Evolutionary conservation across 2,888 invertebrate species (phyloP).

Genomic region (Capitulum mitella): DNA sequence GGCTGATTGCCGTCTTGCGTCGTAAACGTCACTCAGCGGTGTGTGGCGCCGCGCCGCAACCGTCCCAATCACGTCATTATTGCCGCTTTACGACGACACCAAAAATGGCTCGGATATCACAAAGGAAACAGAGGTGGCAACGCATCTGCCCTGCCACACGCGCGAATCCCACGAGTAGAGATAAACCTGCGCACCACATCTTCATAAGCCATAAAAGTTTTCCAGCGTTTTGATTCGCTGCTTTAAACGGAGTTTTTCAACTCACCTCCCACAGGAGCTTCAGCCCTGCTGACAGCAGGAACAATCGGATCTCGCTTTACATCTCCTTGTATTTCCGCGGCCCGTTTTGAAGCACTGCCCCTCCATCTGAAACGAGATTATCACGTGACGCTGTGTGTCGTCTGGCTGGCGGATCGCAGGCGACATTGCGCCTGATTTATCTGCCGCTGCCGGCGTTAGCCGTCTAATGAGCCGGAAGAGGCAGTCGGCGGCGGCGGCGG

Average conservation of each 20-base stretch:
- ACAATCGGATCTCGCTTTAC: too few species aligned
- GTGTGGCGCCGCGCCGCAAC: neutral
- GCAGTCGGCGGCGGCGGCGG: too few species aligned
- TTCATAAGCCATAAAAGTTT: too few species aligned
- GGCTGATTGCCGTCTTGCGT: conserved; percentile 16
- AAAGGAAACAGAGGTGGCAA: neutral
- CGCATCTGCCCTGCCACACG: too few species aligned
- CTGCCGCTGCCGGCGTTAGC: neutral
- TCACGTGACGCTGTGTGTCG: neutral
- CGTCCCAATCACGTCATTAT: conserved; percentile 22
- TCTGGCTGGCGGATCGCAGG: neutral
- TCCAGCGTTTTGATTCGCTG: too few species aligned
- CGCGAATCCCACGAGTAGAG: too few species aligned
- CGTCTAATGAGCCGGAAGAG: neutral
- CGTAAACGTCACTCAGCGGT: conserved; percentile 23
- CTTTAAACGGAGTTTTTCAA: too few species aligned
- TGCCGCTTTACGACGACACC: conserved; percentile 19
- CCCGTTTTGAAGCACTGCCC: neutral
- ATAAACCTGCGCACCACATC: too few species aligned
- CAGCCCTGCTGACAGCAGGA: too few species aligned
- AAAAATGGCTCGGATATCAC: neutral
- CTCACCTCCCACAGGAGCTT: too few species aligned
- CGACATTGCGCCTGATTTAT: conserved; percentile 14
- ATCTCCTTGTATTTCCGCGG: neutral
- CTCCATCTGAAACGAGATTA: neutral